Percentiles rank a stretch among this genome's conserved stretches.
Conservation (phyloP, 2,797 vertebrate genomes). For the Acanthurus tractus region DNA sequence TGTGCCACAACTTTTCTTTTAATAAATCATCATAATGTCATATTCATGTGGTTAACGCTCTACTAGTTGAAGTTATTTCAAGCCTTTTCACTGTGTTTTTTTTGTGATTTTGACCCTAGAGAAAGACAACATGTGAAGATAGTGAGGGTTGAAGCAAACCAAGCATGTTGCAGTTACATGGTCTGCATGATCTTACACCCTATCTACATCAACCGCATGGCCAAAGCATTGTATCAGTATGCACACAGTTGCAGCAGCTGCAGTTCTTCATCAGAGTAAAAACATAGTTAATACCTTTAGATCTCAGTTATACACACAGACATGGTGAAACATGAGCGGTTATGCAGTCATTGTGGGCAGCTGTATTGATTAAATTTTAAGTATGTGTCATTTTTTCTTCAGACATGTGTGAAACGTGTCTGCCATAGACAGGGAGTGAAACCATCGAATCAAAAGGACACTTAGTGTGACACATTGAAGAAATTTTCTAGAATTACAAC, state of each 20-base stretch:
- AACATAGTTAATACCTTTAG: background rate
- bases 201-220: background rate
- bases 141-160: background rate
- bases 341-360: background rate
- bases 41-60: background rate
- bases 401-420: background rate
- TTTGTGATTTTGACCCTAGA: background rate
- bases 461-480: background rate
- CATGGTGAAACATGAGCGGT: background rate
- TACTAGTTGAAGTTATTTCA: background rate
- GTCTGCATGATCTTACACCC: background rate
- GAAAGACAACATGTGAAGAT: background rate
- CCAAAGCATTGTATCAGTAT: background rate
- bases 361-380: background rate
- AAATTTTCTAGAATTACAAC: background rate
- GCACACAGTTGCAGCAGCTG: background rate
- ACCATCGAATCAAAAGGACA: background rate
- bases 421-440: background rate
- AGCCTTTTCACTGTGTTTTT: background rate
- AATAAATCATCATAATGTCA: background rate
- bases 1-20: background rate
- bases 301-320: background rate
- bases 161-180: background rate
- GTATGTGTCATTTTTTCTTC: background rate
- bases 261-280: background rate